Evolutionary conservation across 1,140 invertebrate species (phyloP).

Genomic region (Lucilia sericata): DNA sequence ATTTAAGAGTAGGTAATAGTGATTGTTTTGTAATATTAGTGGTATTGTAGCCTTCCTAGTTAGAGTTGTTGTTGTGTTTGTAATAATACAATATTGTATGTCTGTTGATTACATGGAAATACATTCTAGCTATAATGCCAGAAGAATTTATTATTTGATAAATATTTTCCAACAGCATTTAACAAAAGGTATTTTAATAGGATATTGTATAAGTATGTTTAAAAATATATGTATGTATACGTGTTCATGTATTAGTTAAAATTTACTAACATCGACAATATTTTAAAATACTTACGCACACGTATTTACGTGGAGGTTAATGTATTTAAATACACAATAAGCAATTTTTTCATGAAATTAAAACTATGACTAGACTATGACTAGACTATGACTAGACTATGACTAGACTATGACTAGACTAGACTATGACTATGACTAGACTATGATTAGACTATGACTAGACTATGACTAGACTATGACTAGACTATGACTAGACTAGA

Average conservation of each 20-base stretch:
- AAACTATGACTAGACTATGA: too few relatives aligned
- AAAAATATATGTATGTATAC: not conserved
- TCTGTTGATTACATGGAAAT: conserved; percentile 1
- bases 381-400: too few relatives aligned
- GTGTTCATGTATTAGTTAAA: not conserved
- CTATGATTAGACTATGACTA: too few relatives aligned
- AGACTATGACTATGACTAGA: too few relatives aligned
- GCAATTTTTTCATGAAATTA: too few relatives aligned
- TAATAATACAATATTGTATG: conserved; percentile 24
- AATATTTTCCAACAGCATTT: conserved; percentile 10
- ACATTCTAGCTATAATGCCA: not conserved
- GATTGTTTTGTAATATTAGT: not conserved
- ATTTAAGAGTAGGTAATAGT: not conserved
- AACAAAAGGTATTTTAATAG: conserved; percentile 21
- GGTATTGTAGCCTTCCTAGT: not conserved
- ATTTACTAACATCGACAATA: not conserved
- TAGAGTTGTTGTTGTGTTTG: not conserved
- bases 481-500: too few relatives aligned
- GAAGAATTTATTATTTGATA: conserved; percentile 27
- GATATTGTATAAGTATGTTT: not conserved
- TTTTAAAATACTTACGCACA: not conserved
- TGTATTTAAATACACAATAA: too few relatives aligned
- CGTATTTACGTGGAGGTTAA: not conserved
- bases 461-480: too few relatives aligned
- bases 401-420: too few relatives aligned